Evolutionary conservation across 2,888 invertebrate genomes (phyloP), one percentile per base, ranked within the genome.

Genomic region (Aphidoletes aphidimyza): DNA sequence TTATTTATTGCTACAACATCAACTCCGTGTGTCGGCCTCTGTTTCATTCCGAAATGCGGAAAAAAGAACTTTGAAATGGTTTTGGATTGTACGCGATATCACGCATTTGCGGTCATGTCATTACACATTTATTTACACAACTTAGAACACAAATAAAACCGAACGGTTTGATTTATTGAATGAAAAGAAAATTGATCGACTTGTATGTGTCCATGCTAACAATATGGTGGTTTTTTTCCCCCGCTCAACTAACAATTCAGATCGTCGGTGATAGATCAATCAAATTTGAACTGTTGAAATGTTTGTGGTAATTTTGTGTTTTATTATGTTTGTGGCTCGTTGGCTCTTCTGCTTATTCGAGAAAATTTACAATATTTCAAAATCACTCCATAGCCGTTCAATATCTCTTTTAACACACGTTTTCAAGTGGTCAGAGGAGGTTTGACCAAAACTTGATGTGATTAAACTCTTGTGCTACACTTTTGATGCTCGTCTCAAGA

Each of bases 21-120:
- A 8, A 14, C 22, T 30, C 69, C 34, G 69, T 17, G 30, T 69
- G 69, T 69, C 69, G 69, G 69, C 34, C 14, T n/a, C n/a, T 30
- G 69, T 30, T 69, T 69, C 34, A 69, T 54, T 54, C 22, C 22
- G 22, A 54, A 54, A 69, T 69, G 69, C 69, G 69, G 69, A 69
- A 69, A 69, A n/a, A 42, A 69, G 3, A 30, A 26, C 69, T 69
- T 69, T 69, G 69, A 69, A 69, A 69, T 69, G n/a, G n/a, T n/a
- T n/a, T n/a, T 69, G 30, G 34, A 30, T 30, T 30, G 26, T 14
- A 69, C 69, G 69, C 69, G 69, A 69, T 69, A 69, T 69, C 69
- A 69, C 69, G 34, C 69, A 69, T 69, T 69, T 69, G 69, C 69
- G 69, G 69, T 69, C 69, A 69, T 14, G 69, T 30, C 14, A 69